These are phyloP conservation scores for Halotydeus destructor DNA, from an alignment of 1,140 invertebrate genomes.

Conservation along the genomic window DNA sequence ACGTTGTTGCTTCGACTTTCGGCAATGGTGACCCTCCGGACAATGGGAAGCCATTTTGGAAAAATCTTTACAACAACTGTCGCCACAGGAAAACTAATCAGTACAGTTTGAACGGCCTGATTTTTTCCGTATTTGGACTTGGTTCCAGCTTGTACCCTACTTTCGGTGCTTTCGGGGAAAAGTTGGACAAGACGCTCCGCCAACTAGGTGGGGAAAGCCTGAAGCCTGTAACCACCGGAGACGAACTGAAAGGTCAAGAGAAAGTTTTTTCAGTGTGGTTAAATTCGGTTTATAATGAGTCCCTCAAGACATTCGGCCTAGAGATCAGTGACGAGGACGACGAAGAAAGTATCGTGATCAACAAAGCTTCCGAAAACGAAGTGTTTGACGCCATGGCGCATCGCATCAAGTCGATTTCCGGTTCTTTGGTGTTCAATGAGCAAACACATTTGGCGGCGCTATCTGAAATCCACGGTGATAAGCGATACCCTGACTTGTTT, in stretches of 20 bases:
- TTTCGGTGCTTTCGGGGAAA: slow-evolving; percentile 16
- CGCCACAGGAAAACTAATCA: slow-evolving; percentile 1
- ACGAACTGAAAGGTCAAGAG: slow-evolving; percentile 18
- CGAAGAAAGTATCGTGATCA: background rate
- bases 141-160: slow-evolving; percentile 16
- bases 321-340: background rate
- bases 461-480: background rate
- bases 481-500: too few species aligned
- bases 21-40: slow-evolving; percentile 26
- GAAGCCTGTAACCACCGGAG: slow-evolving; percentile 10
- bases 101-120: slow-evolving; percentile 4
- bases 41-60: slow-evolving; percentile 22
- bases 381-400: background rate
- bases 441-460: too few species aligned
- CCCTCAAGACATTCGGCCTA: background rate
- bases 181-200: slow-evolving; percentile 12
- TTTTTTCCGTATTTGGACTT: slow-evolving; percentile 16
- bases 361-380: background rate
- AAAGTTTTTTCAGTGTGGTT: slow-evolving; percentile 15
- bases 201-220: slow-evolving; percentile 12
- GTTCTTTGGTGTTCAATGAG: too few species aligned
- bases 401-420: too few species aligned
- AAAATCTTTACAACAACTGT: background rate
- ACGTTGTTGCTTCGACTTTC: slow-evolving; percentile 25
- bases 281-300: slow-evolving; percentile 4